These are phyloP conservation scores for Cryptoblepharus egeriae DNA, from an alignment of 2,797 vertebrate genomes.

Conservation along the genomic window DNA sequence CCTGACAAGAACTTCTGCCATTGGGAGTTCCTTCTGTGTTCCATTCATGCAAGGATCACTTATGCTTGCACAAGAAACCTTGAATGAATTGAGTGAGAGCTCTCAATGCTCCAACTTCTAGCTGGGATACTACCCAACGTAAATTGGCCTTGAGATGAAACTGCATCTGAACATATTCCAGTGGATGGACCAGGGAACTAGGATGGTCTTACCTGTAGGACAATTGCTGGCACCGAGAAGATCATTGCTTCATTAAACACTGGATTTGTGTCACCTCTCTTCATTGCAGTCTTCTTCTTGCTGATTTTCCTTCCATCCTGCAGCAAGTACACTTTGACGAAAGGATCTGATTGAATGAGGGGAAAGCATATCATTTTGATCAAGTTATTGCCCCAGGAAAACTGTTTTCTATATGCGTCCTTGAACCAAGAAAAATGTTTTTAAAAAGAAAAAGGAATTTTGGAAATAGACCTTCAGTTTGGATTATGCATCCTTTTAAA, in stretches of 20 bases:
- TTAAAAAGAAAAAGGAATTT: not conserved
- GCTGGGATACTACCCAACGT: not conserved
- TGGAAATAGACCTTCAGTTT: not conserved
- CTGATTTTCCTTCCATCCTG: constrained; percentile 98
- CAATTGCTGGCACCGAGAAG: constrained; percentile 93
- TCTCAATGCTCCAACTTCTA: no score
- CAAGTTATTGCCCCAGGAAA: not conserved
- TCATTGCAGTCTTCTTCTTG: constrained; percentile 96
- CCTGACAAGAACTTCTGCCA: no score
- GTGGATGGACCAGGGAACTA: not conserved
- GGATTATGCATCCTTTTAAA: not conserved
- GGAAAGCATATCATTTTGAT: rapidly evolving
- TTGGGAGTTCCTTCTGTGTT: no score
- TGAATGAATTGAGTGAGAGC: no score
- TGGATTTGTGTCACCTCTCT: constrained; percentile 93
- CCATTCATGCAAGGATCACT: no score
- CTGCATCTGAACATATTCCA: not conserved
- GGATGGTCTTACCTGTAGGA: constrained; percentile 87
- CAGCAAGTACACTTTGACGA: constrained; percentile 97
- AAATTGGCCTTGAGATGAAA: not conserved
- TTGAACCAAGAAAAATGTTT: not conserved
- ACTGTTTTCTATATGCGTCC: not conserved
- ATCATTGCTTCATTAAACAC: constrained; percentile 99
- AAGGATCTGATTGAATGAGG: constrained; percentile 84
- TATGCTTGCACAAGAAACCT: no score